phyloP scores from a whole-genome alignment of 53 echinoderm and acorn worm species.

The Holothuria scabra region DNA sequence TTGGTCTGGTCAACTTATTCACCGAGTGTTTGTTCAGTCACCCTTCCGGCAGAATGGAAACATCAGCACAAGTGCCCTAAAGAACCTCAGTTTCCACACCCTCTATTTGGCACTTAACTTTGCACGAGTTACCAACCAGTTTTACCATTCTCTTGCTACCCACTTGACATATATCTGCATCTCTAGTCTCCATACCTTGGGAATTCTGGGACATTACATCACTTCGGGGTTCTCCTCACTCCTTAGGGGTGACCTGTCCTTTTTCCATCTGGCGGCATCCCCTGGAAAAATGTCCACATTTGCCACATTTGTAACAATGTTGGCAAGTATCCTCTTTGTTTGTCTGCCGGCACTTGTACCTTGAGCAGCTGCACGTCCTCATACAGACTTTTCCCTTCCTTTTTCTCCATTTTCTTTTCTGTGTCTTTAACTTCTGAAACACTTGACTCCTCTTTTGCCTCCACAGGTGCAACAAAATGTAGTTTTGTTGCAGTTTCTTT shows the following conservation, averaged over 20 bases:
- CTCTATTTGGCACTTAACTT: not conserved
- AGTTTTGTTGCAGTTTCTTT: not conserved
- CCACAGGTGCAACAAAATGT: not conserved
- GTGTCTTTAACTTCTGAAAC: not conserved
- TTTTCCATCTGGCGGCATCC: constrained; percentile 35
- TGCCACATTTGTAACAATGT: constrained; percentile 56
- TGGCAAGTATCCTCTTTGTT: constrained; percentile 16
- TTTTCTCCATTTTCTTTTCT: not conserved
- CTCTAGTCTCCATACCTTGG: not conserved
- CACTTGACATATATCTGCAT: not conserved
- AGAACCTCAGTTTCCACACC: constrained; percentile 26
- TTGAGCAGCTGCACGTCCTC: constrained; percentile 14
- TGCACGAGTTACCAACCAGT: constrained; percentile 32
- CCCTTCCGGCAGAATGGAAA: constrained; percentile 36
- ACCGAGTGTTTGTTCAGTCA: not conserved
- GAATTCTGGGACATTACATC: not conserved
- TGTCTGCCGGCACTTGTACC: constrained; percentile 1
- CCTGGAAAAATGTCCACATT: constrained; percentile 9
- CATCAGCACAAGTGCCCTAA: constrained; percentile 41
- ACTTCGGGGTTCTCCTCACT: constrained; percentile 38
- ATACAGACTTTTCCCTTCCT: not conserved
- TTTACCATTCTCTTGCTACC: not conserved
- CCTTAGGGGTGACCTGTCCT: constrained; percentile 33
- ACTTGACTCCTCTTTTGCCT: not conserved
- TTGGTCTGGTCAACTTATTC: not conserved